phyloP scores from a whole-genome alignment of 37 sponge, comb jelly and placozoan species.

The Bolinopsis microptera region DNA sequence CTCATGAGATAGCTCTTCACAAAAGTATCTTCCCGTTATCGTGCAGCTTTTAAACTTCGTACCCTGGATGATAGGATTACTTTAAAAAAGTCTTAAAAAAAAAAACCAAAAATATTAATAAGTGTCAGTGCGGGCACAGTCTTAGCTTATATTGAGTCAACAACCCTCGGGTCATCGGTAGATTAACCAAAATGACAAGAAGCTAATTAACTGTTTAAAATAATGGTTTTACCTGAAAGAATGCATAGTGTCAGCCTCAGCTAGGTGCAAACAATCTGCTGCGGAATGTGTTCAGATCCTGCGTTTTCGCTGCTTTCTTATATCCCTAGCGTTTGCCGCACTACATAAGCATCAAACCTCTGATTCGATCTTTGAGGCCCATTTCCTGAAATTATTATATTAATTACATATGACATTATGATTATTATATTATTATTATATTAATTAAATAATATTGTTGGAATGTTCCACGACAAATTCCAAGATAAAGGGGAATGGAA shows the following conservation, averaged over 20 bases:
- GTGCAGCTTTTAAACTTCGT: conserved; percentile 16
- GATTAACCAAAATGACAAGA: no score
- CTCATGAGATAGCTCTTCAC: conserved; percentile 8
- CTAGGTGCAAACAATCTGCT: not conserved
- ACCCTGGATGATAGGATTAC: not conserved
- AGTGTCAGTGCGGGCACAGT: no score
- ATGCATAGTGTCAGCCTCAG: conserved; percentile 64
- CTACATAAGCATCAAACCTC: not conserved
- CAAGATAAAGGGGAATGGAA: no score
- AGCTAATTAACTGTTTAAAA: no score
- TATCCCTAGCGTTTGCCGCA: conserved; percentile 22
- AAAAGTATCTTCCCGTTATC: conserved; percentile 33
- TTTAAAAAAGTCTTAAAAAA: no score
- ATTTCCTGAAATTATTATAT: conserved; percentile 14
- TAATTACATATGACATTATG: no score
- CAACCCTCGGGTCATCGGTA: no score
- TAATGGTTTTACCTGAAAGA: conserved; percentile 30
- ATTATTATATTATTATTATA: no score
- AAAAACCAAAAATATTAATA: no score
- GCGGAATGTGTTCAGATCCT: conserved; percentile 49
- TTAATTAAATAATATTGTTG: no score
- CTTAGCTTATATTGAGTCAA: no score
- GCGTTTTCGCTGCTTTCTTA: not conserved
- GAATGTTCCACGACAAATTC: no score
- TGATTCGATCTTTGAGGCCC: conserved; percentile 14